Percentiles rank a stretch among this genome's conserved stretches.
Evolutionary conservation across 2,113 vertebrate genomes (phyloP).

Genomic region (Poecile atricapillus): DNA sequence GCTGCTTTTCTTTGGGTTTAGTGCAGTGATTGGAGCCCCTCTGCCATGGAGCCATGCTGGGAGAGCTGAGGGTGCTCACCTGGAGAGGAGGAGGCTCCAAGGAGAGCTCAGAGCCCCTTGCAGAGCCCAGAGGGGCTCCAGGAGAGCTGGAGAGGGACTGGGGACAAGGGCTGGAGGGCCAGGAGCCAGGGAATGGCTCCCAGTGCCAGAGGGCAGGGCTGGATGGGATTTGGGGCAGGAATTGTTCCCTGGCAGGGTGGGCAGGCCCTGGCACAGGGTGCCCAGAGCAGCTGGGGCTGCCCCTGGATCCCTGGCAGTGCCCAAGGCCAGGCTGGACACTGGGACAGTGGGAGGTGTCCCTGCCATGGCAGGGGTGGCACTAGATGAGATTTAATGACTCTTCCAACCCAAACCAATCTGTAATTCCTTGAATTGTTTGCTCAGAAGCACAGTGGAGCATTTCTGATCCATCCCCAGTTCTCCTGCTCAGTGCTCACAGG

Average conservation of each 20-base stretch:
- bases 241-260: background rate
- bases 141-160: background rate
- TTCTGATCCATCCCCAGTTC: background rate
- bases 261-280: background rate
- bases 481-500: background rate
- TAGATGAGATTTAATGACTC: rapidly evolving
- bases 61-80: background rate
- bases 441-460: background rate
- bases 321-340: background rate
- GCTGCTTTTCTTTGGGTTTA: background rate
- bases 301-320: background rate
- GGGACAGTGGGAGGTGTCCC: background rate
- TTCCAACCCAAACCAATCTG: background rate
- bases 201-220: rapidly evolving
- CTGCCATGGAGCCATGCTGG: background rate
- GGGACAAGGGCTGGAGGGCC: background rate
- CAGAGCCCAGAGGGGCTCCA: background rate
- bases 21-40: background rate
- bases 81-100: background rate
- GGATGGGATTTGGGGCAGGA: rapidly evolving
- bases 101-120: background rate
- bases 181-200: background rate
- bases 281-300: background rate
- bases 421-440: background rate
- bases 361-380: background rate